Conservation (phyloP, 1,140 invertebrate genomes). For the Drosophila elegans region DNA sequence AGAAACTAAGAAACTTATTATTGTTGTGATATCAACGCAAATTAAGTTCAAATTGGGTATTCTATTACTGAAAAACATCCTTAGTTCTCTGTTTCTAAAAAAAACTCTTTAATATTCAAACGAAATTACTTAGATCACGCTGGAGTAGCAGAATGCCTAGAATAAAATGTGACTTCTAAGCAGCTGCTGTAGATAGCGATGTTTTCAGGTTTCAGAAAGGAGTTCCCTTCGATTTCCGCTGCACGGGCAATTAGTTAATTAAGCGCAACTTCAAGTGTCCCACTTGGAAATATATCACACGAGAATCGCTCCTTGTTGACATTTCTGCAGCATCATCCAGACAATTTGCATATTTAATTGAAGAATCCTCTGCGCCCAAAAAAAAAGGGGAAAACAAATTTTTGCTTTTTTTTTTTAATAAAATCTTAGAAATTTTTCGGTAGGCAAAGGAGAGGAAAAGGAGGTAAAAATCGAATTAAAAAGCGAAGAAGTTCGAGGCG, state of each 20-base stretch:
- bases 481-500: background rate
- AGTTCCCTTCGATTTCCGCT: conserved; percentile 3
- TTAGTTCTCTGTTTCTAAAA: background rate
- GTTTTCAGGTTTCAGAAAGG: background rate
- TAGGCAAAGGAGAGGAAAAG: conserved; percentile 13
- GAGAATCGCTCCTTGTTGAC: conserved; percentile 45
- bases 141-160: too few species aligned
- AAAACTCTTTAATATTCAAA: background rate
- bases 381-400: conserved; percentile 4
- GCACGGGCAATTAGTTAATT: conserved; percentile 71
- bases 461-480: conserved; percentile 4
- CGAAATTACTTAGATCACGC: conserved; percentile 1
- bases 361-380: conserved; percentile 23
- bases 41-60: too few species aligned
- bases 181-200: background rate
- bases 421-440: conserved; percentile 36
- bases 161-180: background rate
- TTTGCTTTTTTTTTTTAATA: conserved; percentile 42
- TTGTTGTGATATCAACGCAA: too few species aligned
- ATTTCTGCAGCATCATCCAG: conserved; percentile 72
- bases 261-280: conserved; percentile 67
- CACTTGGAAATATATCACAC: conserved; percentile 61
- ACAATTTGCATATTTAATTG: conserved; percentile 80
- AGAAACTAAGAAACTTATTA: too few species aligned
- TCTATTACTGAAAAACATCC: background rate